Base-by-base conservation (phyloP, 1,140 invertebrate species). In the Hypsibius dujardini region DNA sequence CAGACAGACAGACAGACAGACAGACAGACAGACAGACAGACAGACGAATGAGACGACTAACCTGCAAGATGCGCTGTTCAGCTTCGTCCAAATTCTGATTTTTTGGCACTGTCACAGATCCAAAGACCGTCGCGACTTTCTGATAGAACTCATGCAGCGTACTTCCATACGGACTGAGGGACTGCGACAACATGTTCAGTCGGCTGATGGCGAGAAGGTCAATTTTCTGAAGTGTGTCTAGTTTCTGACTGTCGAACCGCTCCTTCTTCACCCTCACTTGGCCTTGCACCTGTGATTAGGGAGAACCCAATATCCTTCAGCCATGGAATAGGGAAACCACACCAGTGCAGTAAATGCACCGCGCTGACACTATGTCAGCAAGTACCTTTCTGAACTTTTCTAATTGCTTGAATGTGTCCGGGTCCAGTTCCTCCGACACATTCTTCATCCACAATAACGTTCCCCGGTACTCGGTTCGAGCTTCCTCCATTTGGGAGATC, bases 391-490 rank as follows among this genome's bases (percentile, higher is more conserved):
- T 83, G 79, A 97, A 99, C 80, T 90, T 93, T 75, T 98, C 93
- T 56, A 99, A 80, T 72, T 95, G 92, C 76, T 91, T 89, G 70
- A 88, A 90, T 0, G 91, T 93, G 77, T 98, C 95, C 0, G 96
- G 96, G 82, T 99, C 94, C 28, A 99, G 82, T 79, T 97, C 88
- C 74, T 90, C 87, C 71, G 93, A 97, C 1, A 92, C 86, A 74
- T 95, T 90, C 81, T 98, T 98, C 95, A 99, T 98, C 95, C 96
- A 99, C 76, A 90, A 87, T 1, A 99, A 82, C 1, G 93, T 90
- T 0, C 93, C 94, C 71, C 85, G 75, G 80, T 99, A 99, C 76
- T 97, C 93, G n/a, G 90, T 95, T 71, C 96, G 84, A 1, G 88
- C 85, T 77, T 89, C 90, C 79, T 99, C 95, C 91, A 98, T 97